Evolutionary conservation across 2,113 vertebrate genomes (phyloP).

Genomic region (Otis tarda): DNA sequence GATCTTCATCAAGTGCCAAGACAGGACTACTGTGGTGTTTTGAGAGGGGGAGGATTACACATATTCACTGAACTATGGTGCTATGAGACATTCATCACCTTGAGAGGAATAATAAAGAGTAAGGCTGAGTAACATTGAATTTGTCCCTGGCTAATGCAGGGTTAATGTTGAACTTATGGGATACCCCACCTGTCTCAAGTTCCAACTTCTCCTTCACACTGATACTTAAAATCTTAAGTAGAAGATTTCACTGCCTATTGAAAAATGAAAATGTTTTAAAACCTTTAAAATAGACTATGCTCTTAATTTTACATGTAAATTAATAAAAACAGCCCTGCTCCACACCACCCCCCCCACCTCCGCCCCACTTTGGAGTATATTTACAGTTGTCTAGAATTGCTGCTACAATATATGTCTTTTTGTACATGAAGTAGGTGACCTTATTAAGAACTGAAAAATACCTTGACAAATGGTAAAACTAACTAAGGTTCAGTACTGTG

Average conservation of each 20-base stretch:
- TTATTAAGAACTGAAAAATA: background rate
- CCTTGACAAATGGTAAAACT: background rate
- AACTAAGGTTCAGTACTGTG: background rate
- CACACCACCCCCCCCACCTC: fast-evolving
- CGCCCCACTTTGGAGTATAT: background rate
- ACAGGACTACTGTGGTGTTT: background rate
- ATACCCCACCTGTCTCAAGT: background rate
- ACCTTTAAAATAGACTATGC: background rate
- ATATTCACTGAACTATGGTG: background rate
- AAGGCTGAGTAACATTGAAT: background rate
- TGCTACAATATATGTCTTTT: background rate
- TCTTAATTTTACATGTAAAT: background rate
- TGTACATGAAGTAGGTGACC: background rate
- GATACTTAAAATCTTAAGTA: background rate
- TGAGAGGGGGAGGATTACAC: background rate
- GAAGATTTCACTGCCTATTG: background rate
- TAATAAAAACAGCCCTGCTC: background rate
- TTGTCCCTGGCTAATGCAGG: background rate
- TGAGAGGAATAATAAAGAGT: background rate
- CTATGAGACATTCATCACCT: background rate
- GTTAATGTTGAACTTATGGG: background rate
- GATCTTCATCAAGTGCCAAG: background rate
- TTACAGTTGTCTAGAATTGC: background rate
- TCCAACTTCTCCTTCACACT: background rate
- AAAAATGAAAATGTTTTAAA: background rate